Percentiles rank a stretch among this genome's conserved stretches.
These are phyloP conservation scores for Pantala flavescens DNA, from an alignment of 1,140 invertebrate genomes.

Conservation along the genomic window DNA sequence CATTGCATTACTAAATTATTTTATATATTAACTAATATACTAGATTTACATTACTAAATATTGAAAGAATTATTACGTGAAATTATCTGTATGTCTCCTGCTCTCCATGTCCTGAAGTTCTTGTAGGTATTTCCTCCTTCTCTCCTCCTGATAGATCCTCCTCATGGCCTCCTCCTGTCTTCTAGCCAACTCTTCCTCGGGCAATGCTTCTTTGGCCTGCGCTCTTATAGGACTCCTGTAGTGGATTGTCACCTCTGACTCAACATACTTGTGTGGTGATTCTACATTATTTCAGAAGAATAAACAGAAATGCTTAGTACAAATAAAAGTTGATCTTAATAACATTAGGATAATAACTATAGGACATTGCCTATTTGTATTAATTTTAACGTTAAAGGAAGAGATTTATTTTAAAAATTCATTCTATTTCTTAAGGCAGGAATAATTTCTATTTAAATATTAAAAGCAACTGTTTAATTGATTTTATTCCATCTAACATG, in stretches of 20 bases:
- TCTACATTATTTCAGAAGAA: slow-evolving; percentile 40
- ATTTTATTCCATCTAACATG: too few relatives aligned
- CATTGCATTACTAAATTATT: too few relatives aligned
- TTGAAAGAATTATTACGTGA: slow-evolving; percentile 51
- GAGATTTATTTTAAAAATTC: too few relatives aligned
- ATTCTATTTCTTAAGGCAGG: too few relatives aligned
- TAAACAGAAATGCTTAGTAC: slow-evolving; percentile 16
- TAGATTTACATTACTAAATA: too few relatives aligned
- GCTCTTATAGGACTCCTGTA: slow-evolving; percentile 75
- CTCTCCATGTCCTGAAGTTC: slow-evolving; percentile 86
- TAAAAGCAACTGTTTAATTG: too few relatives aligned
- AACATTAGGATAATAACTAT: background rate
- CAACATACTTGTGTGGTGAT: slow-evolving; percentile 75
- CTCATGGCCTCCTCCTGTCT: slow-evolving; percentile 83
- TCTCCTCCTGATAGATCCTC: slow-evolving; percentile 77
- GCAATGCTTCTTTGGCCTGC: slow-evolving; percentile 66
- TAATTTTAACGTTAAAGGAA: too few relatives aligned
- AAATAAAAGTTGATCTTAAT: slow-evolving; percentile 11
- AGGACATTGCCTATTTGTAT: too few relatives aligned
- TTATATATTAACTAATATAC: too few relatives aligned
- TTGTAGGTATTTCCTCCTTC: slow-evolving; percentile 74
- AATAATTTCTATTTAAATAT: too few relatives aligned
- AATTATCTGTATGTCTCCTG: slow-evolving; percentile 80
- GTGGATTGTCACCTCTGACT: slow-evolving; percentile 86
- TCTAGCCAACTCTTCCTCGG: slow-evolving; percentile 67